Evolutionary conservation across 2,797 vertebrate species (phyloP).

Genomic region (Psittacula derbiana): DNA sequence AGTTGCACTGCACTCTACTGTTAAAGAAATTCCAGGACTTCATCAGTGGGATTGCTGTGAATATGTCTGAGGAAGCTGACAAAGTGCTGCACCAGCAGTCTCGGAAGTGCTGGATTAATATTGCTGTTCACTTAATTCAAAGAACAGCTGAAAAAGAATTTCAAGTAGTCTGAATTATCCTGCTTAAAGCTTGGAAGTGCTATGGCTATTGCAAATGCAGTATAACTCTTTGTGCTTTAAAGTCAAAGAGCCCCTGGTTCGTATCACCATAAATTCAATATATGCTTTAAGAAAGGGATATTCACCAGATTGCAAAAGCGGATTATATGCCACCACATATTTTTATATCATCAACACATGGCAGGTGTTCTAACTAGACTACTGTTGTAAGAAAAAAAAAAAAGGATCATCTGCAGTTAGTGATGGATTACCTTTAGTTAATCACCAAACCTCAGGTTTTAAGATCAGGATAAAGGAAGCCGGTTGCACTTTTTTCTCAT

Average conservation of each 20-base stretch:
- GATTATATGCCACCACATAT: neutral
- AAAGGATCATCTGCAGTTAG: neutral
- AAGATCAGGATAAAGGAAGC: neutral
- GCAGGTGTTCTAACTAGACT: neutral
- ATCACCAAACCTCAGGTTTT: neutral
- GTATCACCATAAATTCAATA: neutral
- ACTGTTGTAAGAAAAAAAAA: neutral
- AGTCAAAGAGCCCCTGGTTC: neutral
- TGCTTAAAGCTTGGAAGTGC: neutral
- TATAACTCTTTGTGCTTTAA: neutral
- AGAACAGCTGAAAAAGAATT: conserved; percentile 58
- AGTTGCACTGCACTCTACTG: conserved; percentile 14
- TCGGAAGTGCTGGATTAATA: conserved; percentile 28
- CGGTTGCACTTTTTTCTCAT: neutral
- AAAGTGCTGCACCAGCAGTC: conserved; percentile 48
- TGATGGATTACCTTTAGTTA: neutral
- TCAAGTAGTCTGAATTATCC: neutral
- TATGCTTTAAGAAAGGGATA: neutral
- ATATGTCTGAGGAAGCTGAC: conserved; percentile 37
- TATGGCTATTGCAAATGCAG: neutral
- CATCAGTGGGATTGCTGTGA: conserved; percentile 9
- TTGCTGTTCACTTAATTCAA: conserved; percentile 32
- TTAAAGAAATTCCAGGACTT: conserved; percentile 49
- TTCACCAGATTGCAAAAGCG: neutral
- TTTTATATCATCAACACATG: neutral